Percentiles rank a stretch among this genome's conserved stretches.
Evolutionary conservation across 2,888 invertebrate genomes (phyloP).

Genomic region (Uloborus plumipes): DNA sequence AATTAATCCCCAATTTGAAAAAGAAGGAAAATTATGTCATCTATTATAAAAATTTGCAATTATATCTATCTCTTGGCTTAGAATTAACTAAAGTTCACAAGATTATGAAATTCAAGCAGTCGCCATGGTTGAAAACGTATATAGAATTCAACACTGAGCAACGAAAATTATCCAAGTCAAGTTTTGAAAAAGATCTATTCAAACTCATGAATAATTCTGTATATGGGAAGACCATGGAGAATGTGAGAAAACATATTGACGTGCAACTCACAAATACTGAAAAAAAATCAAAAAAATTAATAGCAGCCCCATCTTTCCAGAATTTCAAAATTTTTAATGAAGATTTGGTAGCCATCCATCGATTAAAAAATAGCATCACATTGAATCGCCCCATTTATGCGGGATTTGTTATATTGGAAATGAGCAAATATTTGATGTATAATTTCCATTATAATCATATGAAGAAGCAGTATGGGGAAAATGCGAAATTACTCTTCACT

Average conservation of each 20-base stretch:
- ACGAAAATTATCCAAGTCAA: slow-evolving; percentile 68
- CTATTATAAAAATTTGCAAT: slow-evolving; percentile 66
- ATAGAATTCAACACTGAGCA: slow-evolving; percentile 68
- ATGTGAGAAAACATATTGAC: slow-evolving; percentile 70
- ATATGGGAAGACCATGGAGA: slow-evolving; percentile 72
- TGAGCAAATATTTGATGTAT: slow-evolving; percentile 68
- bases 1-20: slow-evolving; percentile 66
- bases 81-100: slow-evolving; percentile 67
- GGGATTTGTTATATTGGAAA: slow-evolving; percentile 67
- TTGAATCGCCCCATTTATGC: slow-evolving; percentile 67
- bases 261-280: slow-evolving; percentile 67
- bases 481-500: slow-evolving; percentile 66
- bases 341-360: background rate
- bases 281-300: slow-evolving; percentile 30
- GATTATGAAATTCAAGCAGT: slow-evolving; percentile 66
- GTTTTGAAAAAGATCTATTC: slow-evolving; percentile 70
- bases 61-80: slow-evolving; percentile 66
- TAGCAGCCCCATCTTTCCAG: slow-evolving; percentile 54
- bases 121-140: slow-evolving; percentile 69
- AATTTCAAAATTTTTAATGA: slow-evolving; percentile 67
- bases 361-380: slow-evolving; percentile 2
- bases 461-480: slow-evolving; percentile 64
- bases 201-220: slow-evolving; percentile 71
- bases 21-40: slow-evolving; percentile 67
- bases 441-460: slow-evolving; percentile 63